Evolutionary conservation across 2,888 invertebrate species (phyloP).

Genomic region (Orthosia gracilis): DNA sequence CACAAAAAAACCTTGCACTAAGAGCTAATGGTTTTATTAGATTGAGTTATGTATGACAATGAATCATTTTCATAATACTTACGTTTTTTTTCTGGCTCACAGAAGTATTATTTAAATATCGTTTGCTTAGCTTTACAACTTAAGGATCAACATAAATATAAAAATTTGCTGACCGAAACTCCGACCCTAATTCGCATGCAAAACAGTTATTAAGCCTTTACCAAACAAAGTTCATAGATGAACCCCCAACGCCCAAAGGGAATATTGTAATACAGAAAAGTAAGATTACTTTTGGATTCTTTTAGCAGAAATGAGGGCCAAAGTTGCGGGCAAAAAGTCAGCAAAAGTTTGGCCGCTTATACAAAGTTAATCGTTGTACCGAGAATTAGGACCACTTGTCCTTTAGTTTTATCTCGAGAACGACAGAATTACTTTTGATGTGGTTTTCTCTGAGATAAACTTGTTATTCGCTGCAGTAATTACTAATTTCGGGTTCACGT

Average conservation of each 20-base stretch:
- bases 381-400: slow-evolving; percentile 48
- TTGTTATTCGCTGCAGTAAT: slow-evolving; percentile 34
- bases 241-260: slow-evolving; percentile 33
- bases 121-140: too few relatives aligned
- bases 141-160: too few relatives aligned
- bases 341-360: slow-evolving; percentile 50
- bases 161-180: not conserved
- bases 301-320: slow-evolving; percentile 39
- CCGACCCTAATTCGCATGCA: slow-evolving; percentile 11
- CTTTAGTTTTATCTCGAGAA: slow-evolving; percentile 50
- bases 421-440: slow-evolving; percentile 43
- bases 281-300: slow-evolving; percentile 62
- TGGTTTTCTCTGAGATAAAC: slow-evolving; percentile 29
- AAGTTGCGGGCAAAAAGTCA: slow-evolving; percentile 39
- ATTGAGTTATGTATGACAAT: too few relatives aligned
- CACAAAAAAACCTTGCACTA: too few relatives aligned
- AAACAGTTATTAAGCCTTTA: slow-evolving; percentile 33
- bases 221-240: slow-evolving; percentile 41
- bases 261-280: slow-evolving; percentile 54
- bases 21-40: too few relatives aligned
- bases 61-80: too few relatives aligned
- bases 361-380: slow-evolving; percentile 52
- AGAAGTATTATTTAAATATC: too few relatives aligned
- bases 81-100: too few relatives aligned
- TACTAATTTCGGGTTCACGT: slow-evolving; percentile 32